Evolutionary conservation across 2,888 invertebrate genomes (phyloP).

Genomic region (Scaptomyza caliginosa): DNA sequence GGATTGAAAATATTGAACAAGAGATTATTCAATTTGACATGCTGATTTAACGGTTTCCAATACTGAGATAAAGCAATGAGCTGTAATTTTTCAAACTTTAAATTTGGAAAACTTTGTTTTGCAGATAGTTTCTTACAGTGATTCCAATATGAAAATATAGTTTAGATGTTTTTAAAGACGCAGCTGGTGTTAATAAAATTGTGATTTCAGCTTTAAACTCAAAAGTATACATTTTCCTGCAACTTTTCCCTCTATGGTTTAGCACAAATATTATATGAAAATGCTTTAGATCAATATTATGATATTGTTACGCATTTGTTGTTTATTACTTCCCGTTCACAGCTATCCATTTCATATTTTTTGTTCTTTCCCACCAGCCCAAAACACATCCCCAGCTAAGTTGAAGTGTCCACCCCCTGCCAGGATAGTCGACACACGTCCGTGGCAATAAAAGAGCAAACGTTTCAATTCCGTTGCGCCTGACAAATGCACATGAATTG

Average conservation of each 20-base stretch:
- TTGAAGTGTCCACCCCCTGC: slow-evolving; percentile 19
- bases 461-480: slow-evolving; percentile 80
- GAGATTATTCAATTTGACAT: background rate
- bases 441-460: slow-evolving; percentile 75
- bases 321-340: slow-evolving; percentile 66
- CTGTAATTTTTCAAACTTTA: too few relatives aligned
- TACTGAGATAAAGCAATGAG: too few relatives aligned
- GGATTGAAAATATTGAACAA: slow-evolving; percentile 6
- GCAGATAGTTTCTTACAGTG: too few relatives aligned
- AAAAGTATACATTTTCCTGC: background rate
- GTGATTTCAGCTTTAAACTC: too few relatives aligned
- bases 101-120: too few relatives aligned
- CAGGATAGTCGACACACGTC: slow-evolving; percentile 61
- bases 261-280: slow-evolving; percentile 7
- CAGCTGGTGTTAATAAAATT: too few relatives aligned
- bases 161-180: too few relatives aligned
- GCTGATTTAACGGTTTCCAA: background rate
- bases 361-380: slow-evolving; percentile 55
- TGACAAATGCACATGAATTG: slow-evolving; percentile 81
- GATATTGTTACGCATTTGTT: slow-evolving; percentile 66
- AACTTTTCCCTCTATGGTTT: background rate
- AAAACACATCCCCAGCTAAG: slow-evolving; percentile 20
- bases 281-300: slow-evolving; percentile 43
- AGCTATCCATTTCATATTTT: slow-evolving; percentile 61
- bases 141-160: too few relatives aligned